Conservation (phyloP, 2,797 vertebrate species). For the Triplophysa yarkandensis region DNA sequence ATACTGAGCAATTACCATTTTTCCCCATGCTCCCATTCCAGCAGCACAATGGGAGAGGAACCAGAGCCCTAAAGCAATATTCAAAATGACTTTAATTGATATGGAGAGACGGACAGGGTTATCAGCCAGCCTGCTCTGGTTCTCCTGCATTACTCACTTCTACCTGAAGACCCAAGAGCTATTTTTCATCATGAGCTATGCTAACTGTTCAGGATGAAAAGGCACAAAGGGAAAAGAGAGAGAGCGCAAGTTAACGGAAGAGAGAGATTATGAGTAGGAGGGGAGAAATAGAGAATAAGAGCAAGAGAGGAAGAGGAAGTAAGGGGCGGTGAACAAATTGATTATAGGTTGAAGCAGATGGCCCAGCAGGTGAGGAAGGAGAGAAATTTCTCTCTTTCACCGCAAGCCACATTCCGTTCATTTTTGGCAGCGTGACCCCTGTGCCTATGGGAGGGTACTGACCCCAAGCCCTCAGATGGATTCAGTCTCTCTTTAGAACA, state of each 20-base stretch:
- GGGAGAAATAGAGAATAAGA: conserved; percentile 28
- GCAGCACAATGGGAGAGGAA: conserved; percentile 49
- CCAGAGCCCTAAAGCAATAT: conserved; percentile 59
- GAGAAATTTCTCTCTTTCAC: conserved; percentile 63
- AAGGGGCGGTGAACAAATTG: conserved; percentile 77
- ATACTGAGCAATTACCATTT: conserved; percentile 78
- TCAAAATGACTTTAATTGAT: conserved; percentile 72
- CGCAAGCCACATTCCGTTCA: conserved; percentile 68
- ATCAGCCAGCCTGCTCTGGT: conserved; percentile 69
- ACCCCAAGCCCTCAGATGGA: conserved; percentile 62
- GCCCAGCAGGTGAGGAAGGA: conserved; percentile 73
- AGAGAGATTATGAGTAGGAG: conserved; percentile 36
- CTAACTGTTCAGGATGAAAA: conserved; percentile 48
- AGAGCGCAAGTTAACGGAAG: conserved; percentile 15
- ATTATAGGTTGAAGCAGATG: conserved; percentile 74
- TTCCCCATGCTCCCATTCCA: conserved; percentile 50
- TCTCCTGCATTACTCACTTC: conserved; percentile 46
- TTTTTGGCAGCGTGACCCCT: conserved; percentile 57
- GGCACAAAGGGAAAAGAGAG: conserved; percentile 10
- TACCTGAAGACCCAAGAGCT: conserved; percentile 44
- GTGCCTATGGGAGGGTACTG: conserved; percentile 59
- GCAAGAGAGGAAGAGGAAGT: conserved; percentile 55
- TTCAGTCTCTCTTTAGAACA: conserved; percentile 55
- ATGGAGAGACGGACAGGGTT: conserved; percentile 68
- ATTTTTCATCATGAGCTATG: conserved; percentile 57